phyloP scores from a whole-genome alignment of 1,140 invertebrate genomes.

The Eulimnadia texana region DNA sequence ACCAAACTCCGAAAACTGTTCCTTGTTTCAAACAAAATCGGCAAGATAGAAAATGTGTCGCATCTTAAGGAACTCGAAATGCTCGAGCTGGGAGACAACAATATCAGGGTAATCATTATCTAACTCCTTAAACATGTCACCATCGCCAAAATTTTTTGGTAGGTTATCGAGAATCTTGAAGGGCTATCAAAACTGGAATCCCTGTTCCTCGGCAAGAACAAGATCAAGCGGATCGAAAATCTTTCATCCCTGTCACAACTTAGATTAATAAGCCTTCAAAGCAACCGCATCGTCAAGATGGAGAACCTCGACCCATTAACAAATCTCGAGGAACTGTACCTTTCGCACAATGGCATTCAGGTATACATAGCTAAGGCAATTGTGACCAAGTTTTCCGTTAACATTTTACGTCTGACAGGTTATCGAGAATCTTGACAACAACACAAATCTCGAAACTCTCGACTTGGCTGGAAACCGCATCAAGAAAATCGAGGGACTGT shows the following conservation, averaged over 20 bases:
- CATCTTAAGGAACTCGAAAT: slow-evolving; percentile 62
- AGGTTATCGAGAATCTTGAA: slow-evolving; percentile 73
- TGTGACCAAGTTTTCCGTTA: background rate
- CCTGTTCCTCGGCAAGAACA: slow-evolving; percentile 90
- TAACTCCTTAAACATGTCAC: background rate
- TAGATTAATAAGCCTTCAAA: slow-evolving; percentile 64
- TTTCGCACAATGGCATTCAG: slow-evolving; percentile 85
- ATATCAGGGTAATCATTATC: slow-evolving; percentile 51
- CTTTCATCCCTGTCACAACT: slow-evolving; percentile 61
- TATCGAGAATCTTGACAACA: slow-evolving; percentile 57
- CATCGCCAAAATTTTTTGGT: slow-evolving; percentile 23
- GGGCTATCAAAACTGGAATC: slow-evolving; percentile 53
- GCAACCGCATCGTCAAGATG: slow-evolving; percentile 74
- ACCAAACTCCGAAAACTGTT: slow-evolving; percentile 73
- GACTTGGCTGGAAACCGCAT: slow-evolving; percentile 86
- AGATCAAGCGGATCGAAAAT: slow-evolving; percentile 80
- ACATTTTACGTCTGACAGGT: slow-evolving; percentile 12
- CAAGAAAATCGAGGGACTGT: slow-evolving; percentile 59
- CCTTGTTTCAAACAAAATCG: slow-evolving; percentile 84
- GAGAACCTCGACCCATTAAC: slow-evolving; percentile 62
- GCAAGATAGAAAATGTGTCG: slow-evolving; percentile 78
- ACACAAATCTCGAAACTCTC: slow-evolving; percentile 59
- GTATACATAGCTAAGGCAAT: slow-evolving; percentile 10
- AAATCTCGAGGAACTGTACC: slow-evolving; percentile 74
- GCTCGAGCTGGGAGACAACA: slow-evolving; percentile 90